Conservation (phyloP, 2,888 invertebrate species). For the Arenicola marina region DNA sequence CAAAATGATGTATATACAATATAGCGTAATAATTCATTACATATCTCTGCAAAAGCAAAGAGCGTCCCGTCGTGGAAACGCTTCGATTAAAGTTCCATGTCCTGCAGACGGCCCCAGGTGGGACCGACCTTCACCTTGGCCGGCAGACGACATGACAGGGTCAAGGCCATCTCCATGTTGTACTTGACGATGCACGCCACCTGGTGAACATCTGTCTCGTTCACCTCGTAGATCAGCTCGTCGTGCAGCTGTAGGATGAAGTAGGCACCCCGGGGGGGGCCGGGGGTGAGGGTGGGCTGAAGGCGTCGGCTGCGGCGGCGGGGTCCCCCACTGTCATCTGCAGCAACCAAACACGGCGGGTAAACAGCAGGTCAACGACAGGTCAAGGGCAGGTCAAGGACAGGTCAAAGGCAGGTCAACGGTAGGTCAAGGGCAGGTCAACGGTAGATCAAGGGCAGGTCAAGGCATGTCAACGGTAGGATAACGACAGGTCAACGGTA, state of each 20-base stretch:
- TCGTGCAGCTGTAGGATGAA: constrained; percentile 93
- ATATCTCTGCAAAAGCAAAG: not conserved
- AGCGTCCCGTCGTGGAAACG: not conserved
- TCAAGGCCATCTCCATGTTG: constrained; percentile 79
- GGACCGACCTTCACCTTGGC: constrained; percentile 83
- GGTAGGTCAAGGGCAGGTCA: too few species aligned
- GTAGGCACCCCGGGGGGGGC: constrained; percentile 56
- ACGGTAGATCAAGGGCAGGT: too few species aligned
- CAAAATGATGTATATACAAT: too few species aligned
- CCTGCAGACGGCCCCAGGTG: constrained; percentile 71
- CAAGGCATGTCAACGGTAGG: too few species aligned
- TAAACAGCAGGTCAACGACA: too few species aligned
- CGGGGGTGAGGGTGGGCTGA: not conserved
- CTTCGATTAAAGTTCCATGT: constrained; percentile 17
- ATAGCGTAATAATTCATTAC: not conserved
- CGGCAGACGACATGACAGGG: constrained; percentile 78
- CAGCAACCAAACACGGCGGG: not conserved
- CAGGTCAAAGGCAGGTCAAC: too few species aligned
- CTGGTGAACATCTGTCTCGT: constrained; percentile 62
- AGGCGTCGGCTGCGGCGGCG: not conserved
- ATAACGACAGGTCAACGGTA: too few species aligned
- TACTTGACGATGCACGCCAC: constrained; percentile 69
- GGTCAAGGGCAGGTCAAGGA: too few species aligned
- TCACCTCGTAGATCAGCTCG: constrained; percentile 91
- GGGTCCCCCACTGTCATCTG: not conserved